Evolutionary conservation across 2,113 vertebrate species (phyloP), one percentile per base, ranked within the genome.

Genomic region (Deroptyus accipitrinus): DNA sequence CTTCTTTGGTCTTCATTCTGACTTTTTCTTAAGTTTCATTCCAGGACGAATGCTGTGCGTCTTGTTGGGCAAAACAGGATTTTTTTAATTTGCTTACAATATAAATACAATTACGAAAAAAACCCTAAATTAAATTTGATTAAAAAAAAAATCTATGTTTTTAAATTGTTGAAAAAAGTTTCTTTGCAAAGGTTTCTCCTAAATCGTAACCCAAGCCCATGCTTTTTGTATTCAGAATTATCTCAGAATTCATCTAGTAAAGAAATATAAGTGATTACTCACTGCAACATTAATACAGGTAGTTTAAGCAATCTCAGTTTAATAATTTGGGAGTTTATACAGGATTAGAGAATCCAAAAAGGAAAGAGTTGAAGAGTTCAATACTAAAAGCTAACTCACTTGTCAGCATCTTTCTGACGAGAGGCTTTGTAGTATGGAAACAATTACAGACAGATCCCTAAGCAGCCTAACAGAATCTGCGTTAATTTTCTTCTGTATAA

Each of bases 361-460:
- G 6, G 30, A 54, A 13, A 57, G 9, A 33, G 10, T 49, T 30
- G 13, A 70, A 57, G 33, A 83, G 35, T 33, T 70, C 83, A 72
- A 70, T 44, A 52, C 17, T 77, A 81, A 72, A 93, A 82, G 63
- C 27, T 59, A 62, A 78, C 93, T 96, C 97, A 98, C 98, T 97
- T 95, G 97, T 90, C 35, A 98, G 86, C 59, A 68, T 77, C 92
- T 98, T 98, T 51, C 98, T 96, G 33, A 79, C 87, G 4, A 97
- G 11, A 33, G 79, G 97, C 82, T 96, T 98, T 35, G 97, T 59
- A 57, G 90, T 31, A 89, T 97, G 98, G n/a, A 93, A 90, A 96
- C 92, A 97, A 64, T 98, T 98, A 83, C 98, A 98, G 52, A 98
- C 9, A 90, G 92, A 97, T 37, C 97, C 97, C 97, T 98, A 98